Evolutionary conservation across 2,888 invertebrate genomes (phyloP).

Genomic region (Vesta saturnalis): DNA sequence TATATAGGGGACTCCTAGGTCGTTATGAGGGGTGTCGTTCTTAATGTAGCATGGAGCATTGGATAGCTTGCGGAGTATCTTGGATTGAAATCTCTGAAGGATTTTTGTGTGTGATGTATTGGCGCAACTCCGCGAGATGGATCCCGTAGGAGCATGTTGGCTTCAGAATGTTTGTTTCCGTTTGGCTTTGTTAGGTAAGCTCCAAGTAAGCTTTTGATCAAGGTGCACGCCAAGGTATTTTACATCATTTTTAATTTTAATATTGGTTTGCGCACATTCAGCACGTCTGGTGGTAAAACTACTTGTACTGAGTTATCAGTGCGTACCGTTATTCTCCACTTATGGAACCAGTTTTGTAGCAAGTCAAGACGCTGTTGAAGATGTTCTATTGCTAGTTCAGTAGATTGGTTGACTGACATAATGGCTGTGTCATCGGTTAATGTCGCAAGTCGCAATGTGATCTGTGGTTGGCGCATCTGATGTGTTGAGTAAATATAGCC

Average conservation of each 20-base stretch:
- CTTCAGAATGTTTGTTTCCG: not conserved
- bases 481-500: not conserved
- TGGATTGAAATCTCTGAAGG: not conserved
- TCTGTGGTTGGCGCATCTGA: not conserved
- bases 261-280: not conserved
- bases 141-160: not conserved
- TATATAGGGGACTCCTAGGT: not conserved
- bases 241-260: not conserved
- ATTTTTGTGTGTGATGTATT: not conserved
- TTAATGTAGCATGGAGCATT: not conserved
- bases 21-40: slow-evolving; percentile 4
- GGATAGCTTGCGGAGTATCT: not conserved
- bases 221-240: not conserved
- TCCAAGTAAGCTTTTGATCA: not conserved
- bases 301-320: not conserved
- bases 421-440: not conserved
- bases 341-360: not conserved
- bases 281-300: not conserved
- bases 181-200: not conserved
- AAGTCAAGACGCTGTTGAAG: not conserved
- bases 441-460: not conserved
- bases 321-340: not conserved
- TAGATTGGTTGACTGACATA: not conserved
- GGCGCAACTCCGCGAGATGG: not conserved
- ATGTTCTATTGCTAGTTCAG: not conserved